Percentiles rank a stretch among this genome's conserved stretches.
Conservation (phyloP, 2,888 invertebrate species). For the Heliconius cydno region DNA sequence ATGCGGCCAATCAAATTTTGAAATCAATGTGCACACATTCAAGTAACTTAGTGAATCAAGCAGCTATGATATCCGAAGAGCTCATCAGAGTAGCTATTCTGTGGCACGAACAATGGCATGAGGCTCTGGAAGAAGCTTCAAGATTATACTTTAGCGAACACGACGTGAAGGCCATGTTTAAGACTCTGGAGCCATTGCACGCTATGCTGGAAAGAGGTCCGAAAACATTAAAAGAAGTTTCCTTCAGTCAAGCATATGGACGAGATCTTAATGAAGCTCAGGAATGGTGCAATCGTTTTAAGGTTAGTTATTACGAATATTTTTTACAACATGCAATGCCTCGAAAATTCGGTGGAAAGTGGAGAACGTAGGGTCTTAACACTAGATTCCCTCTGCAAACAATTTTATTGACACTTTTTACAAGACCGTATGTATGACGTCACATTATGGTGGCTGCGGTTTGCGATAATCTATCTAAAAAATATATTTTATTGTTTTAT, state of each 20-base stretch:
- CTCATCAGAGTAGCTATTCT: slow-evolving; percentile 98
- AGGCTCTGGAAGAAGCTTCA: slow-evolving; percentile 97
- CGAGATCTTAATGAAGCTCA: slow-evolving; percentile 96
- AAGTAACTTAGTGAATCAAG: slow-evolving; percentile 95
- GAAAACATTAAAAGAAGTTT: slow-evolving; percentile 97
- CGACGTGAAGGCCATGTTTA: slow-evolving; percentile 98
- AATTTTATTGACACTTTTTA: no score
- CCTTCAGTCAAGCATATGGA: slow-evolving; percentile 98
- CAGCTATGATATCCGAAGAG: slow-evolving; percentile 98
- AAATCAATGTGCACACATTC: slow-evolving; percentile 98
- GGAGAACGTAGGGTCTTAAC: background rate
- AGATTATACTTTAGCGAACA: slow-evolving; percentile 97
- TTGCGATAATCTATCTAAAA: no score
- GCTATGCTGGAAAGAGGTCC: slow-evolving; percentile 96
- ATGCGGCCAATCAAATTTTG: slow-evolving; percentile 96
- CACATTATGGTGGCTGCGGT: no score
- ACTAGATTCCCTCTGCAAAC: background rate
- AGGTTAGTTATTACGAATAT: slow-evolving; percentile 64
- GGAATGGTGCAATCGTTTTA: slow-evolving; percentile 97
- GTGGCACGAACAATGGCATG: slow-evolving; percentile 99
- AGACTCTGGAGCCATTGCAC: slow-evolving; percentile 96
- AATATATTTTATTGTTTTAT: no score
- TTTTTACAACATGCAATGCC: background rate
- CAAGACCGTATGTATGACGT: no score
- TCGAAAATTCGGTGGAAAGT: background rate